phyloP scores from a whole-genome alignment of 1,140 invertebrate genomes.

The Ostrea edulis region DNA sequence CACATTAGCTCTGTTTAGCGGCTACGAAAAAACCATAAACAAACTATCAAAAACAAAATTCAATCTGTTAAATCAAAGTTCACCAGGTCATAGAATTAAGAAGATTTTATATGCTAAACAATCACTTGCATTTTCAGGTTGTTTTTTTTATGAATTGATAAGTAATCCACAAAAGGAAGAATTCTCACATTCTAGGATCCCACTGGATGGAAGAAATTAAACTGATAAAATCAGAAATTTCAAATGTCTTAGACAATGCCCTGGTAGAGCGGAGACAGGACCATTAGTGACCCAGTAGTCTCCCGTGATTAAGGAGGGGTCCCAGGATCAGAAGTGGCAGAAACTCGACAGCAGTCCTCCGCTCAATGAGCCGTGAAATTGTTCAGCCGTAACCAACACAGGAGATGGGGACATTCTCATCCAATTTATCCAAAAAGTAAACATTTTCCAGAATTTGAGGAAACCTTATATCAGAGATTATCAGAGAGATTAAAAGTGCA shows the following conservation, averaged over 20 bases:
- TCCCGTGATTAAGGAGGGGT: background rate
- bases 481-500: constrained; percentile 31
- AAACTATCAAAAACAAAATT: background rate
- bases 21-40: background rate
- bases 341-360: constrained; percentile 8
- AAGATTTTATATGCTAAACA: background rate
- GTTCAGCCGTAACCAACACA: constrained; percentile 19
- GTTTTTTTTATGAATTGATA: background rate
- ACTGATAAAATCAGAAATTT: constrained; percentile 3
- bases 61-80: background rate
- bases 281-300: constrained; percentile 12
- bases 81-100: background rate
- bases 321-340: background rate
- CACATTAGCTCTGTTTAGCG: background rate
- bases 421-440: constrained; percentile 27
- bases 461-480: constrained; percentile 34
- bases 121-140: background rate
- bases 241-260: background rate
- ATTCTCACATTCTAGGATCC: background rate
- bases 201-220: constrained; percentile 7
- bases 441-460: constrained; percentile 24
- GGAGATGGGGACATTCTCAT: constrained; percentile 9
- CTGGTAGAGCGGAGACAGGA: background rate
- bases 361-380: constrained; percentile 20
- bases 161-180: background rate